Evolutionary conservation across 2,797 vertebrate species (phyloP).

Genomic region (Pseudochirops cupreus): DNA sequence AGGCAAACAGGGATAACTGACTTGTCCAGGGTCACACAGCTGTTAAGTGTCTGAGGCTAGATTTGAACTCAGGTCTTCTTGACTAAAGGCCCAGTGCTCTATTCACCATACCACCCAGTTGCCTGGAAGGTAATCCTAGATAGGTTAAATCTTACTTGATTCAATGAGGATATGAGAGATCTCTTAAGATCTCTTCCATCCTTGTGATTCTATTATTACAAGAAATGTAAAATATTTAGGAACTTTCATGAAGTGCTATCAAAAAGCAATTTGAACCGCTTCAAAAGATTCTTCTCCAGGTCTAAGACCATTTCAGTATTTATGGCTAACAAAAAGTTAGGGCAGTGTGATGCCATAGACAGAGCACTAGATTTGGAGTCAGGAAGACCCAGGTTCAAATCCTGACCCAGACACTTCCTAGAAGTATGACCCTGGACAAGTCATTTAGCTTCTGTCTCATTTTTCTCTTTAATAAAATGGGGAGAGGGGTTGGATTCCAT

Average conservation of each 20-base stretch:
- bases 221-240: neutral
- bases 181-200: neutral
- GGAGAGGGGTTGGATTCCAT: neutral
- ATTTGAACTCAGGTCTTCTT: no score
- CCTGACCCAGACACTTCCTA: neutral
- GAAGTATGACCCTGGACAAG: neutral
- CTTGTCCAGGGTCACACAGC: no score
- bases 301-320: neutral
- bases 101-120: no score
- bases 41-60: no score
- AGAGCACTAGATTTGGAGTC: neutral
- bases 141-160: neutral
- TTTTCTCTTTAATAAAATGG: neutral
- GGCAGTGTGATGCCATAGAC: neutral
- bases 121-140: neutral
- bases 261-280: neutral
- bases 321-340: neutral
- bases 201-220: neutral
- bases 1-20: no score
- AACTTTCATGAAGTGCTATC: neutral
- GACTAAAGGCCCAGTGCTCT: no score
- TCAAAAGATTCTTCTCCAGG: neutral
- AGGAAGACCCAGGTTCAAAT: neutral
- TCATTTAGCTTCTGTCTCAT: neutral
- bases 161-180: neutral